These are phyloP conservation scores for Cynodonichthys magdalenae DNA, from an alignment of 2,797 vertebrate genomes.

Conservation along the genomic window DNA sequence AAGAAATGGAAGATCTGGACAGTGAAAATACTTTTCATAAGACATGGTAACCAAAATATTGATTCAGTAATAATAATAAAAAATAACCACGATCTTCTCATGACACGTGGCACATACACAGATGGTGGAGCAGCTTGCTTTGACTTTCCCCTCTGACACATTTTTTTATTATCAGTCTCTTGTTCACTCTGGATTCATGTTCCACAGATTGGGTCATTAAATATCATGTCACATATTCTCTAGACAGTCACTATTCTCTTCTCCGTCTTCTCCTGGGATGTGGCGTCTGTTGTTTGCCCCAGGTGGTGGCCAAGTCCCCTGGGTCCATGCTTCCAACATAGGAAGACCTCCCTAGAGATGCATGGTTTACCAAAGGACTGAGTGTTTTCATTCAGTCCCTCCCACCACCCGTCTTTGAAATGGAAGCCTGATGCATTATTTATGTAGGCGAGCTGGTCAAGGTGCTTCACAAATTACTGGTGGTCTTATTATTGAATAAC, in stretches of 20 bases:
- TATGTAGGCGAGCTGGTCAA: conserved; percentile 50
- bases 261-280: conserved; percentile 19
- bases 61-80: conserved; percentile 27
- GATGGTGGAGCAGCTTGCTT: conserved; percentile 74
- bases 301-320: conserved; percentile 57
- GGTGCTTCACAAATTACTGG: conserved; percentile 34
- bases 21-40: conserved; percentile 14
- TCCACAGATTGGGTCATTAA: conserved; percentile 37
- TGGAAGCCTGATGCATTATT: conserved; percentile 71
- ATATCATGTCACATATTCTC: conserved; percentile 57
- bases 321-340: conserved; percentile 36
- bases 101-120: conserved; percentile 41
- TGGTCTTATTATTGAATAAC: conserved; percentile 14
- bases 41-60: conserved; percentile 28
- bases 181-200: conserved; percentile 44
- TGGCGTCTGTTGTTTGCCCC: conserved; percentile 48
- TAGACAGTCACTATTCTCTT: conserved; percentile 32
- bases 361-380: conserved; percentile 46
- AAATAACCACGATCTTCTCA: conserved; percentile 5
- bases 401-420: conserved; percentile 29
- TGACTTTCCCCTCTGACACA: conserved; percentile 57
- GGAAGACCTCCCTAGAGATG: conserved; percentile 58
- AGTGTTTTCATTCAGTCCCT: conserved; percentile 35
- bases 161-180: conserved; percentile 42
- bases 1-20: conserved; percentile 12